Percentiles rank a stretch among this genome's conserved stretches.
These are phyloP conservation scores for Ips nitidus DNA, from an alignment of 1,140 invertebrate species.

Conservation along the genomic window DNA sequence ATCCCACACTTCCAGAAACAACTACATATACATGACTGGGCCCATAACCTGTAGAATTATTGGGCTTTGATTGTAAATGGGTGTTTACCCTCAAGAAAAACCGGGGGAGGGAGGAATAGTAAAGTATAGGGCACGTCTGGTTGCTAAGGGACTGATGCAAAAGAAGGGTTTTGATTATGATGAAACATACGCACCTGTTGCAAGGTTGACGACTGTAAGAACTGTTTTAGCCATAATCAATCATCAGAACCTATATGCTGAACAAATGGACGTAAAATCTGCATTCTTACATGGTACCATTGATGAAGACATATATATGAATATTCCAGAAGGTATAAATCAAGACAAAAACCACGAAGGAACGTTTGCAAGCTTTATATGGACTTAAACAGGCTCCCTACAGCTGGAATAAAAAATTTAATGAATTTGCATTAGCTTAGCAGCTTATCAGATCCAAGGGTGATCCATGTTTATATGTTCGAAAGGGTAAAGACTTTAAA, in stretches of 20 bases:
- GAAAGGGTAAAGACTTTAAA: background rate
- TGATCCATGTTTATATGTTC: slow-evolving; percentile 16
- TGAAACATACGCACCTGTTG: slow-evolving; percentile 5
- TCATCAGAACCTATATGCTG: slow-evolving; percentile 8
- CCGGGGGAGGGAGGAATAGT: background rate
- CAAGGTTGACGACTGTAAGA: slow-evolving; percentile 1
- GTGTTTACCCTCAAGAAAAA: too few relatives aligned
- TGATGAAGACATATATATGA: slow-evolving; percentile 7
- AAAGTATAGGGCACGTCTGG: background rate
- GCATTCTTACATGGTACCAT: slow-evolving; percentile 5
- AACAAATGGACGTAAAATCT: slow-evolving; percentile 6
- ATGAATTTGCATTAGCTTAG: background rate
- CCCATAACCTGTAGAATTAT: too few relatives aligned
- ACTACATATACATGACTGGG: too few relatives aligned
- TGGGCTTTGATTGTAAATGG: too few relatives aligned
- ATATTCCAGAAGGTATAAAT: slow-evolving; percentile 13
- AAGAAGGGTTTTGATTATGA: slow-evolving; percentile 3
- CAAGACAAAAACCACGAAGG: background rate
- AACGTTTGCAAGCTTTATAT: slow-evolving; percentile 7
- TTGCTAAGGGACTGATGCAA: background rate
- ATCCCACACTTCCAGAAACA: too few relatives aligned
- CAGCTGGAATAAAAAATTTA: slow-evolving; percentile 9
- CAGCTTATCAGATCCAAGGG: background rate
- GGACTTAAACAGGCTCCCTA: slow-evolving; percentile 5
- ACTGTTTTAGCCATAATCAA: background rate